Conservation (phyloP, 2,113 vertebrate genomes). For the Conger conger region DNA sequence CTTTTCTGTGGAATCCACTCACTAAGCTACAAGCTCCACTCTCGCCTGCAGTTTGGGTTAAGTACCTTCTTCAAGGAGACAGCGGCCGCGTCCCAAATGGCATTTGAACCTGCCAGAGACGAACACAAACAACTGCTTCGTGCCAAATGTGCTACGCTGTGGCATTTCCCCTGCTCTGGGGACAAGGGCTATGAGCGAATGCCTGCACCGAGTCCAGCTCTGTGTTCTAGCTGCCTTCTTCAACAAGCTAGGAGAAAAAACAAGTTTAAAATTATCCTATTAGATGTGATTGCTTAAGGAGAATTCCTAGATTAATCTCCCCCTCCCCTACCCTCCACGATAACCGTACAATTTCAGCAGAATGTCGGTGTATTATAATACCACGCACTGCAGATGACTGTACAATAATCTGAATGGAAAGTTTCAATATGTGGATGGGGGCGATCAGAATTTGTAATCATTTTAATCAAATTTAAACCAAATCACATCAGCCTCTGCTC, state of each 20-base stretch:
- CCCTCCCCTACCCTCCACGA: not conserved
- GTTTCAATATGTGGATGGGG: not conserved
- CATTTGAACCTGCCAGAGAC: not conserved
- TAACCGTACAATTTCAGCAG: not conserved
- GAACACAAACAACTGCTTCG: not conserved
- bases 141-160: not conserved
- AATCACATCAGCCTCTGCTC: slow-evolving; percentile 21
- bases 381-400: not conserved
- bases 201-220: not conserved
- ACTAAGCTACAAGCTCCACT: not conserved
- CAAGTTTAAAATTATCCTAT: not conserved
- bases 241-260: not conserved
- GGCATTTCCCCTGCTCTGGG: not conserved
- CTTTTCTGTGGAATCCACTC: no score
- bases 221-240: not conserved
- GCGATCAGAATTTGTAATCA: not conserved
- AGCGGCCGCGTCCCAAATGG: not conserved
- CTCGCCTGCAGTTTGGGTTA: not conserved
- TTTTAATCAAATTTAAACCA: slow-evolving; percentile 18
- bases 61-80: not conserved
- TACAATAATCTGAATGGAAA: not conserved
- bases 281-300: not conserved
- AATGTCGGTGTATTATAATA: not conserved
- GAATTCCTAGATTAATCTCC: not conserved
- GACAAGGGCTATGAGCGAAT: not conserved